Evolutionary conservation across 2,797 vertebrate species (phyloP).

Genomic region (Pipistrellus kuhlii): DNA sequence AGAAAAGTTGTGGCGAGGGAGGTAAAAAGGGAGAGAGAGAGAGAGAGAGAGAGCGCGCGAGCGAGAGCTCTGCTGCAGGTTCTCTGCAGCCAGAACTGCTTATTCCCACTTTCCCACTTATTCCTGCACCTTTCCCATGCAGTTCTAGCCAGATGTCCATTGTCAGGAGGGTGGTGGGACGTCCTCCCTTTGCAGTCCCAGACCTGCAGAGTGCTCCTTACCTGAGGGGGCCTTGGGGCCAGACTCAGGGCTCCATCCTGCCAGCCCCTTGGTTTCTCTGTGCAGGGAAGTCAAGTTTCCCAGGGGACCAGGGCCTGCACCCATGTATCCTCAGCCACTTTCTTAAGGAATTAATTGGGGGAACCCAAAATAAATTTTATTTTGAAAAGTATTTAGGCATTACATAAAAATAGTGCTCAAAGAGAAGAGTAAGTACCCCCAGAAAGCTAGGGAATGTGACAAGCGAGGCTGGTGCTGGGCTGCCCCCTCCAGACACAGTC

Average conservation of each 20-base stretch:
- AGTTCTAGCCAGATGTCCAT: neutral
- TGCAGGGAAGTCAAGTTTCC: neutral
- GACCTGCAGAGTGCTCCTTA: fast-evolving
- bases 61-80: too few species aligned
- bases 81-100: neutral
- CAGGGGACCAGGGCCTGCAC: fast-evolving
- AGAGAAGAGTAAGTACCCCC: neutral
- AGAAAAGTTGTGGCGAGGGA: neutral
- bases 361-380: neutral
- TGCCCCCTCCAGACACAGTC: too few species aligned
- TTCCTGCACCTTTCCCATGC: fast-evolving
- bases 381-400: neutral
- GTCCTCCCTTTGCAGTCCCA: fast-evolving
- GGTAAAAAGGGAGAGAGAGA: neutral
- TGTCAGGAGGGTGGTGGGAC: neutral
- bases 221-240: neutral
- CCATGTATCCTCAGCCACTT: neutral
- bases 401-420: neutral
- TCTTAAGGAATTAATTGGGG: neutral
- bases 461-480: too few species aligned
- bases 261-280: fast-evolving
- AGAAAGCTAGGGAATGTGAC: too few species aligned
- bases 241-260: fast-evolving
- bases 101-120: neutral
- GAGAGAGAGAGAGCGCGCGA: neutral